These are phyloP conservation scores for Habropoda laboriosa DNA, from an alignment of 1,140 invertebrate species.

Conservation along the genomic window DNA sequence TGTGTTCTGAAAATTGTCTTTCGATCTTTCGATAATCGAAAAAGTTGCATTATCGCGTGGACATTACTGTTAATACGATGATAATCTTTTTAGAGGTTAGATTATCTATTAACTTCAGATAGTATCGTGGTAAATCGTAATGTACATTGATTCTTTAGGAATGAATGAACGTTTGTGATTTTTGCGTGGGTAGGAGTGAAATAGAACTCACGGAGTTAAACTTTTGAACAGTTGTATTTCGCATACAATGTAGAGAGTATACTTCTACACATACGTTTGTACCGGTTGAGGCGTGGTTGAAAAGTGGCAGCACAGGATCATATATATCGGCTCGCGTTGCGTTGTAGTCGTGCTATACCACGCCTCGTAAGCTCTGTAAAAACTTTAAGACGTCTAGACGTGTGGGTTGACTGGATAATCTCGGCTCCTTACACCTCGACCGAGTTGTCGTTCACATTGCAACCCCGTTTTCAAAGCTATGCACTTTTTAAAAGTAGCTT, in stretches of 20 bases:
- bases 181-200: too few relatives aligned
- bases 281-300: constrained; percentile 58
- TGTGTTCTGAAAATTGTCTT: not conserved
- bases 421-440: constrained; percentile 31
- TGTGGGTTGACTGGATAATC: constrained; percentile 62
- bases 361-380: constrained; percentile 57
- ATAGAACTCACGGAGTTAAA: not conserved
- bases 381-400: constrained; percentile 67
- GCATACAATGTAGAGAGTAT: not conserved
- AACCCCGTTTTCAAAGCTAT: not conserved
- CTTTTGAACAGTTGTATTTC: not conserved
- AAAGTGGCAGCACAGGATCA: constrained; percentile 51
- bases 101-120: not conserved
- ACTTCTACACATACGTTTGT: not conserved
- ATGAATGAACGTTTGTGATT: not conserved
- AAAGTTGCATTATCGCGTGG: not conserved
- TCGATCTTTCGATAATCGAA: not conserved
- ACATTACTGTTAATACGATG: not conserved
- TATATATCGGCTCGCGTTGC: constrained; percentile 31
- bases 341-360: constrained; percentile 50
- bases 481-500: not conserved
- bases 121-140: too few relatives aligned
- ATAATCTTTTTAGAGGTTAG: not conserved
- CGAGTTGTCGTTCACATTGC: not conserved
- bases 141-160: not conserved